phyloP scores from a whole-genome alignment of 2,888 invertebrate species.

The Apotomis capreana region DNA sequence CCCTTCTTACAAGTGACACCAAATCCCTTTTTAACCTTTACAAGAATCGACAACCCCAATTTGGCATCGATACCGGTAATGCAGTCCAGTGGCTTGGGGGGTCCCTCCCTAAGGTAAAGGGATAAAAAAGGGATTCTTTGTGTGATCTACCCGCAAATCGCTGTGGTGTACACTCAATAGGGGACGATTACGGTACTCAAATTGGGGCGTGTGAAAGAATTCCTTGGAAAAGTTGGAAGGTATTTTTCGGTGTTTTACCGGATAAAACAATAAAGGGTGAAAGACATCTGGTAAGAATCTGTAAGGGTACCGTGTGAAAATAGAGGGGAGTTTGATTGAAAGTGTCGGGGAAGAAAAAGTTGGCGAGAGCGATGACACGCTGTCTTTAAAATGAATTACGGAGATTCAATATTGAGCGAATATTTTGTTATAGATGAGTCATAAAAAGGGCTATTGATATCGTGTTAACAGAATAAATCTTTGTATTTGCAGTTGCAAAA shows the following conservation, averaged over 20 bases:
- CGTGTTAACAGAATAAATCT: too few relatives aligned
- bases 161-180: constrained; percentile 62
- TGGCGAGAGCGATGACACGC: constrained; percentile 12
- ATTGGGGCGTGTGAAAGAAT: constrained; percentile 64
- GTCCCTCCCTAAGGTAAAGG: constrained; percentile 64
- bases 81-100: constrained; percentile 63
- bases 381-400: constrained; percentile 25
- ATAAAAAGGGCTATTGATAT: neutral
- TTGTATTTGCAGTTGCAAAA: too few relatives aligned
- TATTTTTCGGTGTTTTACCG: constrained; percentile 40
- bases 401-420: constrained; percentile 12
- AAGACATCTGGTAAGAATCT: constrained; percentile 40
- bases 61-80: constrained; percentile 79
- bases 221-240: constrained; percentile 41
- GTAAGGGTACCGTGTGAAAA: constrained; percentile 40
- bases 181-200: constrained; percentile 68
- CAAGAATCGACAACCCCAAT: constrained; percentile 71
- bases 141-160: constrained; percentile 76
- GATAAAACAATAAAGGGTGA: constrained; percentile 43
- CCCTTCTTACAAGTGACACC: constrained; percentile 65
- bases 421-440: neutral
- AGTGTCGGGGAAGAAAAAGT: constrained; percentile 24
- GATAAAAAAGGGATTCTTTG: constrained; percentile 77
- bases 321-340: constrained; percentile 39
- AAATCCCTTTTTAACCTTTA: constrained; percentile 68